Evolutionary conservation across 2,113 vertebrate genomes (phyloP).

Genomic region (Cavia aperea): DNA sequence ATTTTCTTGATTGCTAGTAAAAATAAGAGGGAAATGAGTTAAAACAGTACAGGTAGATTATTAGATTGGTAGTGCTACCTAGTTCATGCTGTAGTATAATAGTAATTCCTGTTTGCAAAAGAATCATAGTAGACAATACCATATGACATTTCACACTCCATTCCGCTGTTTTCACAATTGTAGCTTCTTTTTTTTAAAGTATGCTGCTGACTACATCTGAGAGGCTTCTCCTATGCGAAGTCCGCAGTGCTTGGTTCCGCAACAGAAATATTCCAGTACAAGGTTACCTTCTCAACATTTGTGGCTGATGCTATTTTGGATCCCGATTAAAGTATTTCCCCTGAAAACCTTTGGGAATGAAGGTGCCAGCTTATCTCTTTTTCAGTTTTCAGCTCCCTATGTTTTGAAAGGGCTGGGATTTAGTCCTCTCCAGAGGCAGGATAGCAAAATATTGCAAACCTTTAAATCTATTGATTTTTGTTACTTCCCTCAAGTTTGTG

Average conservation of each 20-base stretch:
- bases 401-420: background rate
- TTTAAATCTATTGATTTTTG: background rate
- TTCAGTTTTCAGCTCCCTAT: background rate
- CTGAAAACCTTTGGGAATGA: background rate
- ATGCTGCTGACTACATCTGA: background rate
- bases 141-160: background rate
- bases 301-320: background rate
- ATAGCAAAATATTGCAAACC: background rate
- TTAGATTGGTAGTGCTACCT: background rate
- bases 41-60: background rate
- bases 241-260: background rate
- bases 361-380: background rate
- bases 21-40: background rate
- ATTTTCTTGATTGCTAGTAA: background rate
- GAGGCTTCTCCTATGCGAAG: background rate
- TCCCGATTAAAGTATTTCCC: background rate
- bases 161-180: background rate
- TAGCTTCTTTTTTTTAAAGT: background rate
- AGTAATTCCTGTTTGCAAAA: background rate
- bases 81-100: background rate
- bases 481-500: background rate
- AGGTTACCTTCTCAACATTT: background rate
- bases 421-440: background rate
- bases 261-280: background rate
- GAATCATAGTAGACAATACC: background rate